A percentile compares a stretch with the other conserved stretches of the same genome.
phyloP scores from a whole-genome alignment of 2,113 vertebrate genomes.

The Leucopsar rothschildi region DNA sequence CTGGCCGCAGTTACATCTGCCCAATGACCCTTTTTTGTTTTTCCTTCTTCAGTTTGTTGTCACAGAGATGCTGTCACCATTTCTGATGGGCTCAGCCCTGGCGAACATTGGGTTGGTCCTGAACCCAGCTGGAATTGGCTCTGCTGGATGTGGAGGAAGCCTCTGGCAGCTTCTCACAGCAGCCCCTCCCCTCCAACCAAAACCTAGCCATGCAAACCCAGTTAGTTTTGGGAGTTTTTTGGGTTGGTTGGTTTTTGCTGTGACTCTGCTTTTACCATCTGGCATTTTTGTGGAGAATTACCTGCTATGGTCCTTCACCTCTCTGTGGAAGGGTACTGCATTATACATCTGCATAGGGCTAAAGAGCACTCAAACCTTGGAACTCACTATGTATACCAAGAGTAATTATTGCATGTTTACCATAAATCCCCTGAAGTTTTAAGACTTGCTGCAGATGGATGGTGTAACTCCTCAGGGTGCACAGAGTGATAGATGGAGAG shows the following conservation, averaged over 20 bases:
- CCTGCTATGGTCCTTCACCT: neutral
- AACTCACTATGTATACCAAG: fast-evolving
- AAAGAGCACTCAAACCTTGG: neutral
- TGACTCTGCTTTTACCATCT: neutral
- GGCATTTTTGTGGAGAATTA: neutral
- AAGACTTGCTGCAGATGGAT: neutral
- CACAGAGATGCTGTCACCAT: neutral
- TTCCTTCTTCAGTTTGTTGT: neutral
- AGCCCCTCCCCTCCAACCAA: fast-evolving
- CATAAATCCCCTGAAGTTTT: neutral
- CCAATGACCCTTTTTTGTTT: neutral
- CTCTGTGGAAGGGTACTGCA: neutral
- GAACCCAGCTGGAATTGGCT: neutral
- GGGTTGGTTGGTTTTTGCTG: neutral
- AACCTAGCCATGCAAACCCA: neutral
- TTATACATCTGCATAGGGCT: neutral
- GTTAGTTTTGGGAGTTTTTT: neutral
- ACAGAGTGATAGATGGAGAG: neutral
- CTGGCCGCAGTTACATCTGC: neutral
- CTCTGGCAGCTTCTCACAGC: neutral
- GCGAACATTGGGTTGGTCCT: fast-evolving
- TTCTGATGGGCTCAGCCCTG: neutral
- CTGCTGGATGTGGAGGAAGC: neutral
- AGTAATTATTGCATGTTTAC: neutral
- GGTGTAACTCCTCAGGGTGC: neutral